Percentiles rank a stretch among this genome's conserved stretches.
phyloP scores from a whole-genome alignment of 2,888 invertebrate species.

The Tetranychus truncatus region DNA sequence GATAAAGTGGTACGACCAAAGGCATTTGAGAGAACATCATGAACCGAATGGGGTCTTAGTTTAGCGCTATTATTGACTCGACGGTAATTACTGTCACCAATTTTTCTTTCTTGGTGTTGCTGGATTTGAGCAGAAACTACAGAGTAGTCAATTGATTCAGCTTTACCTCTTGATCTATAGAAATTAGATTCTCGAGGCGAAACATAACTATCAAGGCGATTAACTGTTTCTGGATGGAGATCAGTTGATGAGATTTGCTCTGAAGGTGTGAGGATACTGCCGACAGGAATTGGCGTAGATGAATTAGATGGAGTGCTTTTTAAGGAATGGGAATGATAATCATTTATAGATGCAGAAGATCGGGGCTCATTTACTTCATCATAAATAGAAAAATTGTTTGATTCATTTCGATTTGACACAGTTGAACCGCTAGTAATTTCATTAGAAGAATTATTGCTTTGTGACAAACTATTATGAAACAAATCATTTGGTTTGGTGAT shows the following conservation, averaged over 20 bases:
- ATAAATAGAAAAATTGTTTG: not conserved
- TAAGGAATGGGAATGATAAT: slow-evolving; percentile 1
- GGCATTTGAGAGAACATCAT: slow-evolving; percentile 13
- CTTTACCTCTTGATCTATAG: not conserved
- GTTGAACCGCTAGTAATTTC: not conserved
- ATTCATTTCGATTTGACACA: not conserved
- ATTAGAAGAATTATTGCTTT: not conserved
- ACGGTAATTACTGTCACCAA: slow-evolving; percentile 40
- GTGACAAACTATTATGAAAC: not conserved
- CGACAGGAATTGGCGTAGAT: not conserved
- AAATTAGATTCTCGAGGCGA: not conserved
- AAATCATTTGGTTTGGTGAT: not conserved
- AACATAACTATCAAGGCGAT: not conserved
- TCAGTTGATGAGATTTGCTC: not conserved
- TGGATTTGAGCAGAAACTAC: slow-evolving; percentile 37
- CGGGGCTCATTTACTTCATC: not conserved
- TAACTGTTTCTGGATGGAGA: not conserved
- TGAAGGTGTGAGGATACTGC: not conserved
- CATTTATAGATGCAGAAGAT: not conserved
- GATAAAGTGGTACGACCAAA: not conserved
- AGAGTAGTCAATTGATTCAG: slow-evolving; percentile 38
- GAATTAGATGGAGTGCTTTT: slow-evolving; percentile 7
- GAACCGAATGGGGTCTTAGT: slow-evolving; percentile 16
- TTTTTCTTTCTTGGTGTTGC: slow-evolving; percentile 34
- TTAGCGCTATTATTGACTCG: slow-evolving; percentile 28